Evolutionary conservation across 2,888 invertebrate species (phyloP).

Genomic region (Athalia rosae): DNA sequence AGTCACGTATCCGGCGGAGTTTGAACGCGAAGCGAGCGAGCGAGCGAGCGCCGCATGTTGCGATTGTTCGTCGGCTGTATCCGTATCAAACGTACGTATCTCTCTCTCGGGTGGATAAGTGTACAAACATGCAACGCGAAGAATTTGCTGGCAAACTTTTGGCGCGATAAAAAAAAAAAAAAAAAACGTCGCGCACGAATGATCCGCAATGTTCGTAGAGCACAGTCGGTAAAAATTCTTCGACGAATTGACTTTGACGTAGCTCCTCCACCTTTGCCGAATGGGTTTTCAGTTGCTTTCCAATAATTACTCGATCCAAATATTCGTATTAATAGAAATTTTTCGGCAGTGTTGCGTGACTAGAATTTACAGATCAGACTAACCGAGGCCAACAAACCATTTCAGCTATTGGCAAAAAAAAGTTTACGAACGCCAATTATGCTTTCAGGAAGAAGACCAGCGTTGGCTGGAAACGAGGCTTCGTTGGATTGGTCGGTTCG

Average conservation of each 20-base stretch:
- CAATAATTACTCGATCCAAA: too few species aligned
- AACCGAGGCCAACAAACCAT: too few species aligned
- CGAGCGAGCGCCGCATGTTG: slow-evolving; percentile 20
- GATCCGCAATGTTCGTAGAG: slow-evolving; percentile 5
- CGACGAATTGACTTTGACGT: neutral
- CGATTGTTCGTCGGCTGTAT: slow-evolving; percentile 20
- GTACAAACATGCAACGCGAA: neutral
- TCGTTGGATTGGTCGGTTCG: slow-evolving; percentile 24
- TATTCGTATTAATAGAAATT: too few species aligned
- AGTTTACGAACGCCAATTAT: neutral
- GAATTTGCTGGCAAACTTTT: slow-evolving; percentile 25
- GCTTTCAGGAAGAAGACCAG: slow-evolving; percentile 3
- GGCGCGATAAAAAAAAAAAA: too few species aligned
- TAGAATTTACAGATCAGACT: too few species aligned
- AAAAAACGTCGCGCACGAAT: slow-evolving; percentile 34
- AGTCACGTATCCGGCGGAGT: slow-evolving; percentile 35
- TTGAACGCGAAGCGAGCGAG: slow-evolving; percentile 22
- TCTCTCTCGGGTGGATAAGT: neutral
- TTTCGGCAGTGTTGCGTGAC: too few species aligned
- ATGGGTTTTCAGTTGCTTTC: too few species aligned
- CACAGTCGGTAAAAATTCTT: neutral
- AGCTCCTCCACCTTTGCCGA: neutral
- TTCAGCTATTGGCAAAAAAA: too few species aligned
- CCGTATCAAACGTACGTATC: neutral
- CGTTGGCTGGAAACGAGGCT: neutral